Evolutionary conservation across 2,888 invertebrate species (phyloP), one percentile per base, ranked within the genome.

Genomic region (Latrodectus hesperus): DNA sequence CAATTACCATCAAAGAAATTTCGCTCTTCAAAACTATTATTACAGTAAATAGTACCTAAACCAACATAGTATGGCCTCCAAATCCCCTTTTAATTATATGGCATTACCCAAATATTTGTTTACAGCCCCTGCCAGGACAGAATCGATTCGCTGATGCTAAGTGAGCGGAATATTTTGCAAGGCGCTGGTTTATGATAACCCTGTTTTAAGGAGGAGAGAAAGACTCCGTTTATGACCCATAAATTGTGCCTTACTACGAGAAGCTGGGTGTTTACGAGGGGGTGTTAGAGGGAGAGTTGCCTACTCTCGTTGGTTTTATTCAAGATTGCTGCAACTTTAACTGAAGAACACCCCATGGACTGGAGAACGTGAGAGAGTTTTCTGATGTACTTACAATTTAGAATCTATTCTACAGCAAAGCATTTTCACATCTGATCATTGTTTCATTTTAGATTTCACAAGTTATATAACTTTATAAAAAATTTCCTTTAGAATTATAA

Each of bases 61-160:
- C 60, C 12, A 60, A 8, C 74, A 26, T 12, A 17, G 53, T 74
- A 53, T n/a, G 64, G 73, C 74, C 67, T 68, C 82, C 64, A 67
- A 74, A 53, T 74, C 82, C 74, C 75, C 51, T 75, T 67, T 74
- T 82, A 82, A 82, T 82, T 82, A 82, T 70, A 17, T 16, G 8
- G 22, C 67, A 82, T 82, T 82, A 75, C 68, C 82, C 53, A 55
- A 78, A 84, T 73, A 84, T 84, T 84, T 84, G 84, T 84, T 84
- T 78, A 84, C 84, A 78, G 67, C 77, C 84, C 84, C 78, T 65
- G 60, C 72, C 38, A 49, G 60, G 38, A 65, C 22, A 17, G 26
- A 70, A 84, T 78, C 53, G 65, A 73, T 78, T 65, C 65, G 22
- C 38, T 11, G 84, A 67, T 77, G 73, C 84, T 84, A 84, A 77